Evolutionary conservation across 2,797 vertebrate species (phyloP).

Genomic region (Ispidina picta): DNA sequence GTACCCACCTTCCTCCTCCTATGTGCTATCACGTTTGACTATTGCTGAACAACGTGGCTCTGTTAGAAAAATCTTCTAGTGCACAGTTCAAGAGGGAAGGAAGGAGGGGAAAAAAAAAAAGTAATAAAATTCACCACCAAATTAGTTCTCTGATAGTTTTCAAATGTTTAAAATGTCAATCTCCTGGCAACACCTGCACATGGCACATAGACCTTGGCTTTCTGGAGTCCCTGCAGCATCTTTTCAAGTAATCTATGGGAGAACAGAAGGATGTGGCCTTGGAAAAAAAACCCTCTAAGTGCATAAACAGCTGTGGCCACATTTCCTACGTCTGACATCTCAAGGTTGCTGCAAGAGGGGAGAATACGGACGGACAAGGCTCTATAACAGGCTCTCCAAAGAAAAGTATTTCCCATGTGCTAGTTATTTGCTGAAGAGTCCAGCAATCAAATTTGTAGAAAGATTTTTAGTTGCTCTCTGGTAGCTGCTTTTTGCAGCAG

Average conservation of each 20-base stretch:
- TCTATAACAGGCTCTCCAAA: background rate
- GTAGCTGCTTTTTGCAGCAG: background rate
- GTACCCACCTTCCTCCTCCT: background rate
- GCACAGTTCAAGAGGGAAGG: background rate
- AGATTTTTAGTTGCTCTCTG: background rate
- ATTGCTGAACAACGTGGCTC: background rate
- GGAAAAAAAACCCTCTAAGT: slow-evolving; percentile 64
- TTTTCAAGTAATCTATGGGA: slow-evolving; percentile 24
- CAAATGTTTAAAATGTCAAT: slow-evolving; percentile 43
- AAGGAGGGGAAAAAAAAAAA: background rate
- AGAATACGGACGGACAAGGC: slow-evolving; percentile 15
- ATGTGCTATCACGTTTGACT: background rate
- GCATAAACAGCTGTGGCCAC: slow-evolving; percentile 77
- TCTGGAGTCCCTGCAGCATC: slow-evolving; percentile 44
- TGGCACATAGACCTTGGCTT: slow-evolving; percentile 37
- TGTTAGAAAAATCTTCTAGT: background rate
- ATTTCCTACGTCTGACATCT: slow-evolving; percentile 65
- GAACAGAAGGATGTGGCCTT: slow-evolving; percentile 67
- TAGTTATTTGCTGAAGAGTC: background rate
- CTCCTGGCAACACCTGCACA: background rate
- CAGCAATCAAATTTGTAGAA: background rate
- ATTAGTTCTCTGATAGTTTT: slow-evolving; percentile 7
- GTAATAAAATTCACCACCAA: background rate
- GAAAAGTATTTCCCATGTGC: background rate
- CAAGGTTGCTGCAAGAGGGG: slow-evolving; percentile 66